A percentile compares a stretch with the other conserved stretches of the same genome.
These are phyloP conservation scores for Perca schrenkii DNA, from an alignment of 2,113 vertebrate genomes.

Conservation along the genomic window DNA sequence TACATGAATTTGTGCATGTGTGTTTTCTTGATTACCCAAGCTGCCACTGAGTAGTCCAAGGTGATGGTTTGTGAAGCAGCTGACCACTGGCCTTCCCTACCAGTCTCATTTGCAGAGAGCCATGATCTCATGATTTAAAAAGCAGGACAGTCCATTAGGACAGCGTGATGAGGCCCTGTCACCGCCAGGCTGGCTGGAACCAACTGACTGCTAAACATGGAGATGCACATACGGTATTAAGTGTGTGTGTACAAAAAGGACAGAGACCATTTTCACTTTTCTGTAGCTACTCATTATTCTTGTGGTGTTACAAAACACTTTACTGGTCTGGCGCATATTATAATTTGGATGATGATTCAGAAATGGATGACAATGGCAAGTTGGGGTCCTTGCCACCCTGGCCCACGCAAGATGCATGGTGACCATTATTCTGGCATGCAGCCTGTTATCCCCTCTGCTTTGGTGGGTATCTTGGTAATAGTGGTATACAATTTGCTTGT, in stretches of 20 bases:
- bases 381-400: background rate
- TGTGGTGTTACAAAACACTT: slow-evolving; percentile 12
- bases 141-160: slow-evolving; percentile 62
- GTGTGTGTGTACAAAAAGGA: slow-evolving; percentile 17
- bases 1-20: slow-evolving; percentile 18
- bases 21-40: slow-evolving; percentile 49
- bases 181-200: background rate
- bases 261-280: slow-evolving; percentile 1
- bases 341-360: background rate
- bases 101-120: slow-evolving; percentile 60
- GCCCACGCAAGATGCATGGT: background rate
- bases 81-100: slow-evolving; percentile 13
- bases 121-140: slow-evolving; percentile 58
- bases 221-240: background rate
- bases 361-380: slow-evolving; percentile 6
- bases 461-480: slow-evolving; percentile 23
- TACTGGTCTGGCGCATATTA: background rate
- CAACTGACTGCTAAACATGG: slow-evolving; percentile 5
- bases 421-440: background rate
- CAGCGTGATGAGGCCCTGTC: slow-evolving; percentile 30
- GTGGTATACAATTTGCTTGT: background rate
- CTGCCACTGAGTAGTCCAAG: background rate
- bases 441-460: slow-evolving; percentile 26
- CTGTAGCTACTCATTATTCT: background rate
- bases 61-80: slow-evolving; percentile 45